phyloP scores from a whole-genome alignment of 2,797 vertebrate genomes.

The Trachurus trachurus region DNA sequence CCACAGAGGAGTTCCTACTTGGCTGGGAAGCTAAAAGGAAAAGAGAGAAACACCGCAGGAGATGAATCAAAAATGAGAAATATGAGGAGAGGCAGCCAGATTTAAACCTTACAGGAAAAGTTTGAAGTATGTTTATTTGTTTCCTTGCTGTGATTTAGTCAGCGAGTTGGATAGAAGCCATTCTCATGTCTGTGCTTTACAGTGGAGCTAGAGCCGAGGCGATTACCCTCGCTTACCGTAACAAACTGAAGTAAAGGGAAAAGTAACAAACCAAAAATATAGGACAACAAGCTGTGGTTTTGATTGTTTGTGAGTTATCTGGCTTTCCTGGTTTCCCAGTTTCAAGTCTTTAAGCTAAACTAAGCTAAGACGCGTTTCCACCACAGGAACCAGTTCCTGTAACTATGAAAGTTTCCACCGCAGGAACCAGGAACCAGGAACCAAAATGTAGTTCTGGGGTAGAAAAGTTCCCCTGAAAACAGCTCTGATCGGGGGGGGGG shows the following conservation, averaged over 20 bases:
- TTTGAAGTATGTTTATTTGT: background rate
- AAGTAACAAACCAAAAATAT: background rate
- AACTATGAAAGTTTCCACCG: too few relatives aligned
- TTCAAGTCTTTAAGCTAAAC: background rate
- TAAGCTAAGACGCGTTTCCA: background rate
- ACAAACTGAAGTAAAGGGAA: too few relatives aligned
- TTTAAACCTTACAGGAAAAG: background rate
- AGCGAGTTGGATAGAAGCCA: background rate
- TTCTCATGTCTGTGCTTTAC: background rate
- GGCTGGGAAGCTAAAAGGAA: background rate
- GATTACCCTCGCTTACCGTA: background rate
- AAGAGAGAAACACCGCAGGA: background rate
- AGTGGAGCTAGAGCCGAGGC: background rate
- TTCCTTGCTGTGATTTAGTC: background rate
- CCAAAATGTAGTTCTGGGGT: too few relatives aligned
- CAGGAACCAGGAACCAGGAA: too few relatives aligned
- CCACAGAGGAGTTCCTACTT: slow-evolving; percentile 12
- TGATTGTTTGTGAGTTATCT: background rate
- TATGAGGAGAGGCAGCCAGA: background rate
- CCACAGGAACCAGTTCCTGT: too few relatives aligned
- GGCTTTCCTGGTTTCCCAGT: background rate
- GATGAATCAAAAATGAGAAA: slow-evolving; percentile 13
- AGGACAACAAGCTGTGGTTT: background rate
- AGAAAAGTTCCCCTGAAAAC: too few relatives aligned
- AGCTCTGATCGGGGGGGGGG: too few relatives aligned